Evolutionary conservation across 2,797 vertebrate species (phyloP), one percentile per base, ranked within the genome.

Genomic region (Melanotaenia pygmaea): DNA sequence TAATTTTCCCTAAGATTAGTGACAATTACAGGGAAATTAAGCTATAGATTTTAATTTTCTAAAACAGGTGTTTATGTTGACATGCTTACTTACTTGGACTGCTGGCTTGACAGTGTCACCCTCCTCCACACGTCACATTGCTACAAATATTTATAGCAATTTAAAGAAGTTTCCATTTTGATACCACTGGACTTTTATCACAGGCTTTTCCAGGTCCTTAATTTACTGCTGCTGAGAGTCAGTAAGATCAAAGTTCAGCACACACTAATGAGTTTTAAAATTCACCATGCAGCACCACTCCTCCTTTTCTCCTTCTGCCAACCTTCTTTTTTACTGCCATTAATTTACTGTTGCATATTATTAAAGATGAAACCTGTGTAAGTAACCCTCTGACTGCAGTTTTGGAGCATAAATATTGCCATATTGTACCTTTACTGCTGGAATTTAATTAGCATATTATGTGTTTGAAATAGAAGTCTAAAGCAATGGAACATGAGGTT

Each of bases 211-310:
- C 14, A n/a, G 20, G 24, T 56, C 53, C 6, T 24, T 37, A 71
- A 85, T 90, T 82, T 87, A 88, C 67, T 68, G 70, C 80, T 1
- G 11, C 51, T 24, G 13, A 68, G 11, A 74, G 83, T 87, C 83
- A 89, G 84, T 79, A 77, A 37, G 76, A 84, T 77, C 84, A 89
- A 84, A 84, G 86, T 81, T 84, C 78, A 80, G 62, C 51, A 59
- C 20, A 57, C 83, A 81, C 56, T 59, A 47, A 81, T 73, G n/a
- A 81, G 74, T 79, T 64, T 80, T 32, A 38, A 82, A 79, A 81
- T 77, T 72, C 34, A 70, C 58, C 59, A 66, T 60, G 37, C 53
- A 40, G n/a, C 54, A 13, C 32, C 65, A 47, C 67, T 56, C 72
- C 81, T 59, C 37, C 53, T 26, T 80, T 60, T 70, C 37, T 74